Evolutionary conservation across 2,113 vertebrate genomes (phyloP), one percentile per base, ranked within the genome.

Genomic region (Psettodes erumei): DNA sequence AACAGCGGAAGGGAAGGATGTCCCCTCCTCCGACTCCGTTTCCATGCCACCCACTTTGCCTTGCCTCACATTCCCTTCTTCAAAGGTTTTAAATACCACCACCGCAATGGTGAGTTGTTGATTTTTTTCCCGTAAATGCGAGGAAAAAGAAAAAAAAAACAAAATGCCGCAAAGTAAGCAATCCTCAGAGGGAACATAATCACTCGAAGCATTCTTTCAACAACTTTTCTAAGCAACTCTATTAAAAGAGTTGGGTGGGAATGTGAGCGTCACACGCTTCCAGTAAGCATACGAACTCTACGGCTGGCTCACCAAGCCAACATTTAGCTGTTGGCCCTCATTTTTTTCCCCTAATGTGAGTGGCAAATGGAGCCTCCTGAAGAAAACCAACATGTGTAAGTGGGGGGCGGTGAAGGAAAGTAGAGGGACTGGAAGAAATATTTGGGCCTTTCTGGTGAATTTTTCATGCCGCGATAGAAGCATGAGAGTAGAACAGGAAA

Each of bases 21-120:
- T 77, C 53, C 59, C 77, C 35, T 82, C 54, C 67, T 61, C 9
- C 32, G 30, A 6, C 53, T 81, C 50, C n/a, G 59, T 75, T 54
- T 72, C 35, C 50, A 37, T 65, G 53, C 79, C 74, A 83, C 81
- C 83, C 78, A 78, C 78, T 67, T 66, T 9, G 69, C 35, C 43
- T 42, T 42, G 42, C 33, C 48, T 67, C 60, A 68, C 58, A 65
- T 13, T 61, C 21, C 37, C 47, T 28, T 51, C 59, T 71, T 75
- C n/a, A 63, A 66, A 75, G 61, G 50, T 37, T 66, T 64, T 42
- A 69, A 27, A 40, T 71, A 58, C 73, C 33, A 51, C 58, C 42
- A 51, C 30, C 19, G 48, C 62, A 12, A 65, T 48, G 18, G 25
- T 19, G 43, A 16, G 12, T 51, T 33, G 16, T 21, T 55, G n/a